Evolutionary conservation across 2,888 invertebrate genomes (phyloP).

Genomic region (Baronia brevicornis): DNA sequence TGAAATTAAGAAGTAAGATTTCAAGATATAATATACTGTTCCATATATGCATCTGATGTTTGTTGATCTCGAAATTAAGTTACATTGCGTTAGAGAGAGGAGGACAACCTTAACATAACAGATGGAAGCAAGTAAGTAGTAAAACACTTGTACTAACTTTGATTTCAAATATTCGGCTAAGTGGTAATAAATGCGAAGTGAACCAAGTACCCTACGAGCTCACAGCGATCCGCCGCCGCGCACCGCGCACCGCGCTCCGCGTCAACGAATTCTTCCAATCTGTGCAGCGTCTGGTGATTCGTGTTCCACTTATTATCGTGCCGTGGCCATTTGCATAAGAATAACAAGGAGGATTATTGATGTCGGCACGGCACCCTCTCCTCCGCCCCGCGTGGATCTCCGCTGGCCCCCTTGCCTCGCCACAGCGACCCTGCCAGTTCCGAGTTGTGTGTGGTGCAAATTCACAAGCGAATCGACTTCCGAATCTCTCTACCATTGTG

Average conservation of each 20-base stretch:
- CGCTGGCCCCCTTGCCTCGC: conserved; percentile 19
- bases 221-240: conserved; percentile 6
- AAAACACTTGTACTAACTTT: too few species aligned
- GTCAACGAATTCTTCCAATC: conserved; percentile 64
- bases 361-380: conserved; percentile 39
- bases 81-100: too few species aligned
- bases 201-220: too few species aligned
- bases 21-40: too few species aligned
- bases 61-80: too few species aligned
- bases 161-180: too few species aligned
- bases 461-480: background rate
- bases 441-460: conserved; percentile 5
- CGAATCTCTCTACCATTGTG: too few species aligned
- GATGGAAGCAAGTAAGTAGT: too few species aligned
- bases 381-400: conserved; percentile 17
- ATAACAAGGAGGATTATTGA: conserved; percentile 75
- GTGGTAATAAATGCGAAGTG: too few species aligned
- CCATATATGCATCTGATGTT: too few species aligned
- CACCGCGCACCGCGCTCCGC: conserved; percentile 24
- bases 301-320: conserved; percentile 72
- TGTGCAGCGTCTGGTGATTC: conserved; percentile 69
- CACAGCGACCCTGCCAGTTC: conserved; percentile 13
- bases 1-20: too few species aligned
- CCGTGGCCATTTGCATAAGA: conserved; percentile 72
- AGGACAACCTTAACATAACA: too few species aligned